Evolutionary conservation across 2,113 vertebrate species (phyloP).

Genomic region (Tauraco erythrolophus): DNA sequence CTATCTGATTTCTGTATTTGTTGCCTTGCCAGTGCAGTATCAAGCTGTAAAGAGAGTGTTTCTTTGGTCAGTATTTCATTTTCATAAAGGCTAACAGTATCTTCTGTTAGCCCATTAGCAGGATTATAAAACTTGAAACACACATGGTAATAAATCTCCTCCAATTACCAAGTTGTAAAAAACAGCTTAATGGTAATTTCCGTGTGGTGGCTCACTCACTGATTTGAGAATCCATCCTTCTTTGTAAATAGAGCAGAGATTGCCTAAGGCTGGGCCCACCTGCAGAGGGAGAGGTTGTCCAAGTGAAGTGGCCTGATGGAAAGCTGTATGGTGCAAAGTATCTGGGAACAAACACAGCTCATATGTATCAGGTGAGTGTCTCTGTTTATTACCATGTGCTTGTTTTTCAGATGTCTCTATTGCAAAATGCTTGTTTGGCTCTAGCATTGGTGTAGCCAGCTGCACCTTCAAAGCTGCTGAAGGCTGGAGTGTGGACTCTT

Average conservation of each 20-base stretch:
- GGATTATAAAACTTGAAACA: conserved; percentile 61
- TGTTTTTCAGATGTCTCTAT: not conserved
- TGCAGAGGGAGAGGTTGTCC: conserved; percentile 89
- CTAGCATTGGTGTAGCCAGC: not conserved
- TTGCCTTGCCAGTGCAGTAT: not conserved
- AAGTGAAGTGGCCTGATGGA: conserved; percentile 97
- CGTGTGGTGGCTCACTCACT: conserved; percentile 8
- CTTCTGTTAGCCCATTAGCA: not conserved
- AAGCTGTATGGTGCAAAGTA: conserved; percentile 96
- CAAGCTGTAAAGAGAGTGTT: not conserved
- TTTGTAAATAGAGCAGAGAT: conserved; percentile 87
- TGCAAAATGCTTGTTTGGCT: not conserved
- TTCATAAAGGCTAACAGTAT: conserved; percentile 3
- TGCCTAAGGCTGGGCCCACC: conserved; percentile 91
- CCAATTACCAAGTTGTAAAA: conserved; percentile 37
- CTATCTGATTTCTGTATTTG: not conserved
- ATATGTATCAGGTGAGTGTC: conserved; percentile 91
- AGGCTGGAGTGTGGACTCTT: not conserved
- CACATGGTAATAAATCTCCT: conserved; percentile 33
- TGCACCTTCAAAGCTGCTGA: not conserved
- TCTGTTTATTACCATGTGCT: not conserved
- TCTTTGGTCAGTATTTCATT: conserved; percentile 51
- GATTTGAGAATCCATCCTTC: conserved; percentile 29
- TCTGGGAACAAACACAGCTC: conserved; percentile 87
- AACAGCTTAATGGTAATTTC: conserved; percentile 47